phyloP scores from a whole-genome alignment of 2,888 invertebrate species.

The Slavum lentiscoides region DNA sequence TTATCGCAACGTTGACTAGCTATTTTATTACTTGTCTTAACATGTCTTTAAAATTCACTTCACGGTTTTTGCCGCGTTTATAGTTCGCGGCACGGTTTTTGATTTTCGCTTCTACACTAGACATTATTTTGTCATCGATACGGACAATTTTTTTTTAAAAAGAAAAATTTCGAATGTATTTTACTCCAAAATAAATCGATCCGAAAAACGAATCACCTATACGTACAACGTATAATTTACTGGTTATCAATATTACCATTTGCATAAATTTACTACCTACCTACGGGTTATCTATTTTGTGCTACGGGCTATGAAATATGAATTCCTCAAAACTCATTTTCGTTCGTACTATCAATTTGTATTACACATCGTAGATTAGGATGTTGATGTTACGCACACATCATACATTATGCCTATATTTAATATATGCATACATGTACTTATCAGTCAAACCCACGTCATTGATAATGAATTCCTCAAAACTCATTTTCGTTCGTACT shows the following conservation, averaged over 20 bases:
- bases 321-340: no score
- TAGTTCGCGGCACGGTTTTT: slow-evolving; percentile 26
- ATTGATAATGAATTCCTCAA: neutral
- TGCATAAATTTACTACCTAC: no score
- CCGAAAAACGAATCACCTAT: neutral
- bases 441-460: neutral
- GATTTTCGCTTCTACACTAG: slow-evolving; percentile 4
- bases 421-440: neutral
- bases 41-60: slow-evolving; percentile 30
- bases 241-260: no score
- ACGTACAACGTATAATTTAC: no score
- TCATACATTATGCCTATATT: no score
- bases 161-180: neutral
- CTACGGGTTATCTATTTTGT: no score
- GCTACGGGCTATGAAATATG: no score
- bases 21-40: slow-evolving; percentile 30
- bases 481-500: no score
- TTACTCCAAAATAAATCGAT: neutral
- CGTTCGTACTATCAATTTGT: no score
- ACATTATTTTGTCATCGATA: slow-evolving; percentile 6
- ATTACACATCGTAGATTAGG: no score
- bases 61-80: slow-evolving; percentile 31
- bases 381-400: no score
- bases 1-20: neutral
- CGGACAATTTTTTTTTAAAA: neutral